Evolutionary conservation across 2,888 invertebrate species (phyloP).

Genomic region (Ommatoiulus sabulosus): DNA sequence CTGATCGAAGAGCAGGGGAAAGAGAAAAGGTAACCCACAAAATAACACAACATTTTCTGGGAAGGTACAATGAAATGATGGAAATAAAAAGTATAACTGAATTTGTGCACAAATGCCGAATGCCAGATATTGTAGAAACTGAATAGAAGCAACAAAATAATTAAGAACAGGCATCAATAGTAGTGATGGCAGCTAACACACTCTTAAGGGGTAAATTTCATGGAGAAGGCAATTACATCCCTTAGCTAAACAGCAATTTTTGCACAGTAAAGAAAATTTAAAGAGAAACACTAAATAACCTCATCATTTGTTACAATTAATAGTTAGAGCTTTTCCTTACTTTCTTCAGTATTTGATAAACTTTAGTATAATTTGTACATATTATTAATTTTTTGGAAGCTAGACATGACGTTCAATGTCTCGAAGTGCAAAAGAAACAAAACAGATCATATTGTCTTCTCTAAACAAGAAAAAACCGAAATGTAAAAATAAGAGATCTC

Average conservation of each 20-base stretch:
- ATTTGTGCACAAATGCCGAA: neutral
- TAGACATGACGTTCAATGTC: neutral
- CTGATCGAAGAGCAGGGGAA: neutral
- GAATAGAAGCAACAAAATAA: neutral
- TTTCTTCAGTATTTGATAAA: neutral
- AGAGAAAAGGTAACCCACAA: neutral
- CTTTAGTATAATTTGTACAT: neutral
- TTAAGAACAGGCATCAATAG: neutral
- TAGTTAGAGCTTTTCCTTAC: neutral
- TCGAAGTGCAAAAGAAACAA: neutral
- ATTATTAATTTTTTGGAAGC: neutral
- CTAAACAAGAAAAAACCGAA: neutral
- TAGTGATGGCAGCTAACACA: neutral
- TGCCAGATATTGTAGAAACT: conserved; percentile 38
- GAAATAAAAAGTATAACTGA: neutral
- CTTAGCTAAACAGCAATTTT: neutral
- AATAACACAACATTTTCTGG: conserved; percentile 15
- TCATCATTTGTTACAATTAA: neutral
- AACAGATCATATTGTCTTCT: neutral
- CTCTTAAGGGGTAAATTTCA: neutral
- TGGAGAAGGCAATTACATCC: neutral
- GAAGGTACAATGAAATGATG: conserved; percentile 11
- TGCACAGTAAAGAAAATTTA: neutral
- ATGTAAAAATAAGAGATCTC: neutral
- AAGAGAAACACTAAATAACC: neutral